These are phyloP conservation scores for Lasioglossum albipes DNA, from an alignment of 1,140 invertebrate species.

Conservation along the genomic window DNA sequence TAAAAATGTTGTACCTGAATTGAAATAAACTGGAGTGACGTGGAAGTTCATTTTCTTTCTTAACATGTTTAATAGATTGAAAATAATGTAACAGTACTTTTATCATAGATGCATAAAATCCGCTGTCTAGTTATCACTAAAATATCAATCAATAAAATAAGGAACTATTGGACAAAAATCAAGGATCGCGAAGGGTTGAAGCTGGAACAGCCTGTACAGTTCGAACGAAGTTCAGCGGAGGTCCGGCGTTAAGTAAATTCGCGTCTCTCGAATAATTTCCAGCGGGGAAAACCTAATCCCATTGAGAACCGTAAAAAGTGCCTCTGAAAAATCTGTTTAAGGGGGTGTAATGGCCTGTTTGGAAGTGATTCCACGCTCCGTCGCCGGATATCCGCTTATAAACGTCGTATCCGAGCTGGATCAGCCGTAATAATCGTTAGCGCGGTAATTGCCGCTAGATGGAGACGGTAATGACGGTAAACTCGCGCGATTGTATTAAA, in stretches of 20 bases:
- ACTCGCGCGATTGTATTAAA: constrained; percentile 64
- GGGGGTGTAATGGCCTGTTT: constrained; percentile 4
- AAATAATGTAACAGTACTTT: no score
- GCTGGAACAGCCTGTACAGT: no score
- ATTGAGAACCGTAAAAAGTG: not conserved
- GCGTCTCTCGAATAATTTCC: not conserved
- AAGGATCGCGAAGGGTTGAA: no score
- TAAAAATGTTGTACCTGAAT: no score
- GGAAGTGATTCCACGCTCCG: not conserved
- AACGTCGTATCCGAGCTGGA: constrained; percentile 39
- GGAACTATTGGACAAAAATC: no score
- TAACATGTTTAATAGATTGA: no score
- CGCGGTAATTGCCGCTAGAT: constrained; percentile 47
- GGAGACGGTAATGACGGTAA: constrained; percentile 54
- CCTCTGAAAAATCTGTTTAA: constrained; percentile 20
- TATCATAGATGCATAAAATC: no score
- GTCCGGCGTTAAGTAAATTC: not conserved
- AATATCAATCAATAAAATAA: no score
- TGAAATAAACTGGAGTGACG: no score
- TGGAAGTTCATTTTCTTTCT: no score
- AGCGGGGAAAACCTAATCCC: not conserved
- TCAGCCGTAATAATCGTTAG: constrained; percentile 56
- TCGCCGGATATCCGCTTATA: constrained; percentile 19
- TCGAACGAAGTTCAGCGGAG: no score
- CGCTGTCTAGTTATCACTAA: no score